Evolutionary conservation across 1,140 invertebrate species (phyloP).

Genomic region (Chymomyza costata): DNA sequence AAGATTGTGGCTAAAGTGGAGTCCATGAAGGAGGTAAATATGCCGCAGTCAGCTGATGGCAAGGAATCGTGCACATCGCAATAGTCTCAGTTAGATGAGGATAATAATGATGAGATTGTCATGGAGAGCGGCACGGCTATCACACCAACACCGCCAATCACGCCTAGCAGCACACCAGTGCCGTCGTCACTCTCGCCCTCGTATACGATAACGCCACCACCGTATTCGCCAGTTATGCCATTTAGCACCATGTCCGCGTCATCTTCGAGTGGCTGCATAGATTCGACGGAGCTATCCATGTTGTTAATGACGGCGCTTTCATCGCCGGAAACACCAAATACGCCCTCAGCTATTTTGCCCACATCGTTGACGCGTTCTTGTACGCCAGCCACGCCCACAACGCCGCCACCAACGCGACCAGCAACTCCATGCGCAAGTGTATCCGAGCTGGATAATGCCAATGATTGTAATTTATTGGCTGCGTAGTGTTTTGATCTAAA

Average conservation of each 20-base stretch:
- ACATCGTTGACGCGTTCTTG: too few relatives aligned
- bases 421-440: too few relatives aligned
- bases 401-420: background rate
- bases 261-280: too few relatives aligned
- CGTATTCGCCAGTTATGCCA: constrained; percentile 34
- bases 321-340: too few relatives aligned
- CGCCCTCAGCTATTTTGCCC: too few relatives aligned
- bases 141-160: background rate
- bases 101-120: too few relatives aligned
- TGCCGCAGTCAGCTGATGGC: constrained; percentile 18
- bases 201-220: constrained; percentile 42
- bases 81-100: constrained; percentile 31
- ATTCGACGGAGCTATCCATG: background rate
- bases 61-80: constrained; percentile 39
- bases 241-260: too few relatives aligned
- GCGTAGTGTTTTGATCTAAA: too few relatives aligned
- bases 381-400: background rate
- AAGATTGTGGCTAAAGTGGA: constrained; percentile 88
- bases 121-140: background rate
- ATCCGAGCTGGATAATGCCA: too few relatives aligned
- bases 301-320: background rate
- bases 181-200: constrained; percentile 35
- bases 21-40: constrained; percentile 68
- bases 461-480: too few relatives aligned
- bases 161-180: constrained; percentile 1